These are phyloP conservation scores for Rhizomys pruinosus DNA, from an alignment of 2,113 vertebrate genomes.

Conservation along the genomic window DNA sequence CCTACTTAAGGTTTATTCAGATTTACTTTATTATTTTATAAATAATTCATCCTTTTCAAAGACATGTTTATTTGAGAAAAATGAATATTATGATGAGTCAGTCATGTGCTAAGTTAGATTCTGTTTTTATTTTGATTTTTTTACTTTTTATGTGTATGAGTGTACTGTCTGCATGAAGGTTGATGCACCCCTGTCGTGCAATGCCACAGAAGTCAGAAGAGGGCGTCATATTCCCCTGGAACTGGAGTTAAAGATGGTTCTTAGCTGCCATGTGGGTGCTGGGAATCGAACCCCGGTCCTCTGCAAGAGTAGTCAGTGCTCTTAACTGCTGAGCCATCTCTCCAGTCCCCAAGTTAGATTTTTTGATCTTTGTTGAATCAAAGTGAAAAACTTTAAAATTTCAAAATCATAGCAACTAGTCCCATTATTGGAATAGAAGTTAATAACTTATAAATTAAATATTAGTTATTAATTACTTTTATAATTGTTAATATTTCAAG, in stretches of 20 bases:
- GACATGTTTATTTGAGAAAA: neutral
- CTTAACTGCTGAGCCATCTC: no score
- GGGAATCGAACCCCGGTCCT: no score
- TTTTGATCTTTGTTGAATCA: neutral
- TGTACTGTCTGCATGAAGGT: no score
- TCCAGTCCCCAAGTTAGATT: no score
- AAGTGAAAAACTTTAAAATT: neutral
- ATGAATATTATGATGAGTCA: neutral
- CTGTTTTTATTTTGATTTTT: no score
- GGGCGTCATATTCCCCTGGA: no score
- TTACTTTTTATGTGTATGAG: no score
- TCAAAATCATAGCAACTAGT: neutral
- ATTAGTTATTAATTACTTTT: slow-evolving; percentile 18
- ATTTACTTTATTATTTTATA: neutral
- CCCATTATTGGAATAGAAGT: slow-evolving; percentile 19
- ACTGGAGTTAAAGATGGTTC: no score
- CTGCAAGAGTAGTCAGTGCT: no score
- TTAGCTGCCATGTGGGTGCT: no score
- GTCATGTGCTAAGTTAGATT: neutral
- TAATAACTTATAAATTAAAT: neutral
- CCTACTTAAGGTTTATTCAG: neutral
- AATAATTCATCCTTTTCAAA: slow-evolving; percentile 10
- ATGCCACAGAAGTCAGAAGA: no score
- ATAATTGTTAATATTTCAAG: neutral
- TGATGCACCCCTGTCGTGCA: no score